phyloP scores from a whole-genome alignment of 2,113 vertebrate species.

The Phaetusa simplex region DNA sequence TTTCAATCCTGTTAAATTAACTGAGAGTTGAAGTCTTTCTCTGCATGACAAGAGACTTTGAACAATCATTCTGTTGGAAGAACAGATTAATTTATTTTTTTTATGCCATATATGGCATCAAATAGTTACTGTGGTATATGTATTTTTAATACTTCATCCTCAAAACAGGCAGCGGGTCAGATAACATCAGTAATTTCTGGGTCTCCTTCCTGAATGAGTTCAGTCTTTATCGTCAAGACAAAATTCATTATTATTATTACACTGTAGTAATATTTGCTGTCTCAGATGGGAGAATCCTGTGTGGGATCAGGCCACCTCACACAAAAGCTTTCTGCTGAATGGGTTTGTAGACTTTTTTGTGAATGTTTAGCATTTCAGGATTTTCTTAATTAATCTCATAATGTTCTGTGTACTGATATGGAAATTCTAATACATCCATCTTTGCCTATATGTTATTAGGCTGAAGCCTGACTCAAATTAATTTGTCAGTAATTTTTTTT shows the following conservation, averaged over 20 bases:
- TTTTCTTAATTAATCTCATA: conserved; percentile 28
- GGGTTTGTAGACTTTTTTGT: background rate
- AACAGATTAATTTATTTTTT: background rate
- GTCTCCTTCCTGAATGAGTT: conserved; percentile 2
- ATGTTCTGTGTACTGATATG: background rate
- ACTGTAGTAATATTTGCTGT: conserved; percentile 1
- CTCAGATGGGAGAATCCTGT: background rate
- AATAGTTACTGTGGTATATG: background rate
- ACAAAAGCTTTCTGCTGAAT: conserved; percentile 9
- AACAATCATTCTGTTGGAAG: background rate
- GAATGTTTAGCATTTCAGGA: background rate
- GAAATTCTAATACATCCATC: background rate
- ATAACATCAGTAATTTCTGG: conserved; percentile 47
- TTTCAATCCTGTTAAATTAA: background rate
- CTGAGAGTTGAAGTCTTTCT: background rate
- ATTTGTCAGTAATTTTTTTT: background rate
- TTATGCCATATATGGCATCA: background rate
- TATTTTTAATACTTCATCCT: background rate
- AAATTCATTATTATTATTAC: conserved; percentile 11
- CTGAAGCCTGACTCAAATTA: background rate
- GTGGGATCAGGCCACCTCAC: background rate
- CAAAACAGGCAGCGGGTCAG: background rate
- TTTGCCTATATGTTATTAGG: background rate
- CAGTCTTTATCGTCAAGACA: background rate
- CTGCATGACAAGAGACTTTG: background rate